Evolutionary conservation across 1,140 invertebrate genomes (phyloP), one percentile per base, ranked within the genome.

Genomic region (Tetraneura akinire): DNA sequence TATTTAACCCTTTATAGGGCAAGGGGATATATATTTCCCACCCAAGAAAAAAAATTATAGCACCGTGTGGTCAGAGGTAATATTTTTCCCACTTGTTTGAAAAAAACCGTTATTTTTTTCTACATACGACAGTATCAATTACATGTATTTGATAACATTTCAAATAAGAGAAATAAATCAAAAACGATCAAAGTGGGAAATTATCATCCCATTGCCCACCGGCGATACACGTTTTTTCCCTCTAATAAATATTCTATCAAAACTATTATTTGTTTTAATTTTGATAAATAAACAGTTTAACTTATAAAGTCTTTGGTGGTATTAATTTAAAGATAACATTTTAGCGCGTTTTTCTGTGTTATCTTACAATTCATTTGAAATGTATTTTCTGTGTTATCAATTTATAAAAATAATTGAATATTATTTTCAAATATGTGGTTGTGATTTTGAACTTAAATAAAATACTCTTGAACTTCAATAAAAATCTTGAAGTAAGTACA

Each of bases 251-350:
- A 4, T 57, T 3, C 55, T 57, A 57, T 57, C 21, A 57, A 57
- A 57, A 57, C 29, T 62, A 21, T 62, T 62, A 18, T 18, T 32
- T 29, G 57, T 60, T 60, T 60, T 60, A 60, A 60, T 60, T 60
- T 60, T 60, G 1, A 57, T 57, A 57, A 57, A 57, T 57, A 14
- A 23, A 57, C 55, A 57, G 55, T 26, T 57, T 57, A 57, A 26
- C 21, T 23, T 57, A 57, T 26, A 57, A 57, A 14, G 10, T 57
- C 21, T 26, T 26, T 57, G 55, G 55, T 57, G 55, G 55, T 57
- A 57, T 57, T 57, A 57, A n/a, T 57, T 57, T 26, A 57, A 57
- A 26, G 10, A 57, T 57, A 57, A 57, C 53, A 57, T 57, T 57
- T 57, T 23, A 26, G 21, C 53, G 53, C 21, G 53, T 57, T 57